phyloP scores from a whole-genome alignment of 2,113 vertebrate species.

The Mastomys natalensis region DNA sequence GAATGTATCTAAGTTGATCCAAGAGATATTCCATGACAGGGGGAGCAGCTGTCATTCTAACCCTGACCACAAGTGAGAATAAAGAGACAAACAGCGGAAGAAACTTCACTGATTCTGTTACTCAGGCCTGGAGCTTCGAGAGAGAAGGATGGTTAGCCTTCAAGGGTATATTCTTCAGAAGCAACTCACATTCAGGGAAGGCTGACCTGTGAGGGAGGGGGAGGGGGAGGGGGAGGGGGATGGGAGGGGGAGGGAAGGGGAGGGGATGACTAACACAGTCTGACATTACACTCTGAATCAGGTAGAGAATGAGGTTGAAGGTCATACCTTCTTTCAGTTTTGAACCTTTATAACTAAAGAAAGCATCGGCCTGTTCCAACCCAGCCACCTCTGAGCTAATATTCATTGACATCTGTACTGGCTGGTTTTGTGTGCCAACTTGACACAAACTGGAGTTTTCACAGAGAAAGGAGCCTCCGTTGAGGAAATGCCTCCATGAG shows the following conservation, averaged over 20 bases:
- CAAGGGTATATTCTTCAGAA: not conserved
- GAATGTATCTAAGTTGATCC: not conserved
- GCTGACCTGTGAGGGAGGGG: not conserved
- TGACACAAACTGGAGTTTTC: no score
- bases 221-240: no score
- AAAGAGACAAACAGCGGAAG: not conserved
- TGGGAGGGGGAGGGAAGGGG: fast-evolving
- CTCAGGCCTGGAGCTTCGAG: not conserved
- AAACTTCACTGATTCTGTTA: not conserved
- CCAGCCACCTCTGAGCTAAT: not conserved
- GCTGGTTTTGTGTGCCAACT: no score
- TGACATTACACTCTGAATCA: not conserved
- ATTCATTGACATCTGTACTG: no score
- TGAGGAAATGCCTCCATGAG: no score
- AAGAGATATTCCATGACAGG: not conserved
- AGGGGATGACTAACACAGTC: not conserved
- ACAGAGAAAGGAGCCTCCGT: no score
- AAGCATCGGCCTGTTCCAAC: not conserved
- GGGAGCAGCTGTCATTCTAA: not conserved
- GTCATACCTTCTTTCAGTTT: not conserved
- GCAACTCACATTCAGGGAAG: not conserved
- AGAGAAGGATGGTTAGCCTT: not conserved
- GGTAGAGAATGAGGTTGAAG: not conserved
- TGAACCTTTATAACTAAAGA: not conserved
- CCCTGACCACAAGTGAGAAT: not conserved